These are phyloP conservation scores for Clepsis dumicolana DNA, from an alignment of 2,888 invertebrate species.

Conservation along the genomic window DNA sequence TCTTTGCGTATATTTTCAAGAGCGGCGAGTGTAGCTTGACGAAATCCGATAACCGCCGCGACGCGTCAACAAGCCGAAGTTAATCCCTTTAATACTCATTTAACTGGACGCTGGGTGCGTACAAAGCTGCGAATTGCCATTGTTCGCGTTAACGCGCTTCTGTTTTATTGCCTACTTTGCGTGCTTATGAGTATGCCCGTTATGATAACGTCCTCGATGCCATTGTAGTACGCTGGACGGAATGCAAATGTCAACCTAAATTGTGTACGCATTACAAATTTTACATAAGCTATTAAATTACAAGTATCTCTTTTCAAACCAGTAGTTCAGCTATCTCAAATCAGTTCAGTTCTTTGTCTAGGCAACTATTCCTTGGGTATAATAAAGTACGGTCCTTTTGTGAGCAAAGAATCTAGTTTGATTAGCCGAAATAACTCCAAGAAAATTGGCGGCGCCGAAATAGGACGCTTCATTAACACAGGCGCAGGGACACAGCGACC, in stretches of 20 bases:
- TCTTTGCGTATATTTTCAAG: conserved; percentile 70
- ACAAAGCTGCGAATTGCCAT: conserved; percentile 69
- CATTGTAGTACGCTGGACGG: conserved; percentile 19
- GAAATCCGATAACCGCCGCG: conserved; percentile 78
- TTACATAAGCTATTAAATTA: not conserved
- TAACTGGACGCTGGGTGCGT: conserved; percentile 65
- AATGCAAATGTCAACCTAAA: conserved; percentile 17
- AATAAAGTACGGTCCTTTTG: conserved; percentile 20
- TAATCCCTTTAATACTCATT: conserved; percentile 82
- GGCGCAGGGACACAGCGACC: conserved; percentile 69
- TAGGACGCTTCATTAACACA: conserved; percentile 83
- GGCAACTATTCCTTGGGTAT: conserved; percentile 1
- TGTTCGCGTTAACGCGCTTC: conserved; percentile 65
- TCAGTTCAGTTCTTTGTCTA: not conserved
- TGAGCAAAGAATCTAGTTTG: conserved; percentile 57
- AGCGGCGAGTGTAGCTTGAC: conserved; percentile 53
- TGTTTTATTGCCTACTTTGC: conserved; percentile 61
- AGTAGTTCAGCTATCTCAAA: not conserved
- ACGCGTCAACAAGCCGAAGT: conserved; percentile 82
- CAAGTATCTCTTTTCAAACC: not conserved
- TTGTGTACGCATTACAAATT: not conserved
- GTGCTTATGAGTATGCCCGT: conserved; percentile 39
- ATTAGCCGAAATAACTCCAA: conserved; percentile 63
- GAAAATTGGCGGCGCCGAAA: conserved; percentile 74
- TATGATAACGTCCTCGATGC: conserved; percentile 35